Conservation (phyloP, 1,140 invertebrate species). For the Battus philenor region DNA sequence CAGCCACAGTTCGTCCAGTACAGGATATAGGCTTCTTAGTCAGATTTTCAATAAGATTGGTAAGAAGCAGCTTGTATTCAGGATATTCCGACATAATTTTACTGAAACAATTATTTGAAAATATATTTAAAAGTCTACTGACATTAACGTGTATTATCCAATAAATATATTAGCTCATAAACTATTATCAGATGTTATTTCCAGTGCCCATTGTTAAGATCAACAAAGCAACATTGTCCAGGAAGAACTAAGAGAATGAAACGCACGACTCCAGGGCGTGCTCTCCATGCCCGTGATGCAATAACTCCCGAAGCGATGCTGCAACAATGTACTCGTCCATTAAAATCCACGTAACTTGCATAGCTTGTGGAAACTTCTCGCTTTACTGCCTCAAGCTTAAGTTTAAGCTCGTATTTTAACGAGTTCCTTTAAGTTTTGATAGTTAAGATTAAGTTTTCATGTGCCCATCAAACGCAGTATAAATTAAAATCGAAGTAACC, state of each 20-base stretch:
- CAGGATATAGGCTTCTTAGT: too few relatives aligned
- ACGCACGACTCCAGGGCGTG: background rate
- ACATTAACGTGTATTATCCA: too few relatives aligned
- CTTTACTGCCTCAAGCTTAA: slow-evolving; percentile 15
- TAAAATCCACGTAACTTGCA: slow-evolving; percentile 15
- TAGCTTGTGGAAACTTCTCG: slow-evolving; percentile 4
- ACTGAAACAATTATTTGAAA: too few relatives aligned
- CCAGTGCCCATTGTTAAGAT: too few relatives aligned
- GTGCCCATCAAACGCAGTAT: slow-evolving; percentile 5
- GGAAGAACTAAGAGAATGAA: slow-evolving; percentile 3
- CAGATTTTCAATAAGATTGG: too few relatives aligned
- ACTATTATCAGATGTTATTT: too few relatives aligned
- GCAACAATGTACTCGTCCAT: slow-evolving; percentile 9
- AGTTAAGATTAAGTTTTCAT: slow-evolving; percentile 1
- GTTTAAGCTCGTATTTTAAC: slow-evolving; percentile 14
- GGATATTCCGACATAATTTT: too few relatives aligned
- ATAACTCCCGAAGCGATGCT: slow-evolving; percentile 9
- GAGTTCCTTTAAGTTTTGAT: slow-evolving; percentile 14
- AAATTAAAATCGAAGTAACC: slow-evolving; percentile 14
- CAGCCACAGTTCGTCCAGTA: too few relatives aligned
- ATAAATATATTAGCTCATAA: too few relatives aligned
- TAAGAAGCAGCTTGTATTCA: too few relatives aligned
- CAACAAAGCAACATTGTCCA: slow-evolving; percentile 9
- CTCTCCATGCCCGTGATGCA: background rate
- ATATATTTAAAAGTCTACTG: too few relatives aligned